A percentile compares a stretch with the other conserved stretches of the same genome.
Evolutionary conservation across 2,113 vertebrate species (phyloP).

Genomic region (Corythornis vintsioides): DNA sequence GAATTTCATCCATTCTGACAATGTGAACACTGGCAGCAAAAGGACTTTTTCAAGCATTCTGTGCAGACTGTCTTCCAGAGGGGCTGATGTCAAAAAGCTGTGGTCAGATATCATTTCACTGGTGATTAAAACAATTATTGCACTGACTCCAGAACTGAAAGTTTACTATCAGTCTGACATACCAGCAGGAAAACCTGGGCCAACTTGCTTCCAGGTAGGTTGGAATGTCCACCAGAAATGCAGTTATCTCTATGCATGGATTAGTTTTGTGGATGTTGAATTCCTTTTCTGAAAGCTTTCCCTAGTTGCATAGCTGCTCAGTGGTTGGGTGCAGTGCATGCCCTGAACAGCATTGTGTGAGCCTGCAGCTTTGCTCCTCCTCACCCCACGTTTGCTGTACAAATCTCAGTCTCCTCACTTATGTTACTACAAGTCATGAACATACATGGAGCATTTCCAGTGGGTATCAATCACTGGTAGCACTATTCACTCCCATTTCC

Average conservation of each 20-base stretch:
- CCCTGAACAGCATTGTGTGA: background rate
- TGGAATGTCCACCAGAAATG: background rate
- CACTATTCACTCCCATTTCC: background rate
- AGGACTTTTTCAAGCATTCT: conserved; percentile 94
- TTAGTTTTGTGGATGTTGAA: background rate
- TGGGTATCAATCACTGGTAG: rapidly evolving
- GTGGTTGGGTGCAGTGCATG: background rate
- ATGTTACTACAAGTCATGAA: background rate
- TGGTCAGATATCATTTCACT: conserved; percentile 97
- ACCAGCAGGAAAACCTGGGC: conserved; percentile 91
- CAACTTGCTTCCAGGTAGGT: conserved; percentile 94
- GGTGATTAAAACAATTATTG: conserved; percentile 95
- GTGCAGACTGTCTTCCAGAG: conserved; percentile 85
- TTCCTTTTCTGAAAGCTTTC: background rate
- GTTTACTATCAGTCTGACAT: conserved; percentile 95
- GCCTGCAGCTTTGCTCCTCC: background rate
- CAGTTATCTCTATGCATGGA: background rate
- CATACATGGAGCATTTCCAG: background rate
- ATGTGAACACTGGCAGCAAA: conserved; percentile 91
- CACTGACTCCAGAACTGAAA: conserved; percentile 92
- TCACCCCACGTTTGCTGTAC: background rate
- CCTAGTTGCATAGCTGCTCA: background rate
- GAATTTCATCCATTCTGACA: conserved; percentile 95
- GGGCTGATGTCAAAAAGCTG: conserved; percentile 91
- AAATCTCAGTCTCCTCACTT: background rate